phyloP scores from a whole-genome alignment of 2,888 invertebrate genomes.

The Ectemnius continuus region DNA sequence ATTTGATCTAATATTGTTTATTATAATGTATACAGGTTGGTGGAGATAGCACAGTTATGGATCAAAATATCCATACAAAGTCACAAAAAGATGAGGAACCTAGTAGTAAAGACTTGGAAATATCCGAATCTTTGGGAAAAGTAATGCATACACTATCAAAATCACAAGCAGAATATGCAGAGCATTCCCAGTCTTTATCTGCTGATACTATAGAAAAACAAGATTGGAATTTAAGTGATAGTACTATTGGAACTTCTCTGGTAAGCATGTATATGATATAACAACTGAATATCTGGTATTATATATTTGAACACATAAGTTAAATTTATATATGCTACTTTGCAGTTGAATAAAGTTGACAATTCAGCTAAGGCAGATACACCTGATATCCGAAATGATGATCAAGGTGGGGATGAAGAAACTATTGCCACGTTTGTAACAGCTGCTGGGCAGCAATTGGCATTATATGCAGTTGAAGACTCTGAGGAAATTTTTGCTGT shows the following conservation, averaged over 20 bases:
- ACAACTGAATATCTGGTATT: not conserved
- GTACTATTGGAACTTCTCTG: conserved; percentile 17
- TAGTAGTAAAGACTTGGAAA: conserved; percentile 5
- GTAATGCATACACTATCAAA: not conserved
- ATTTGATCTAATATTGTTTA: not conserved
- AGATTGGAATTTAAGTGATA: conserved; percentile 29
- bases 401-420: conserved; percentile 70
- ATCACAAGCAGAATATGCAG: conserved; percentile 19
- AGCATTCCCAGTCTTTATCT: conserved; percentile 21
- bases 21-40: conserved; percentile 38
- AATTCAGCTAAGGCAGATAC: conserved; percentile 33
- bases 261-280: conserved; percentile 30
- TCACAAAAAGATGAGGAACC: conserved; percentile 17
- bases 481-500: conserved; percentile 76
- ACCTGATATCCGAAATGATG: conserved; percentile 36
- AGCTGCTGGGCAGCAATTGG: conserved; percentile 73
- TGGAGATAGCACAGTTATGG: conserved; percentile 48
- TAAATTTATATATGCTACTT: not conserved
- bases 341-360: conserved; percentile 46
- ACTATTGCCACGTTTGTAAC: conserved; percentile 76
- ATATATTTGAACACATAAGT: not conserved
- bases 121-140: conserved; percentile 33
- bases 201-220: conserved; percentile 16
- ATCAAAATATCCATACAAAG: conserved; percentile 35
- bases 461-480: conserved; percentile 75